Evolutionary conservation across 2,888 invertebrate genomes (phyloP), one percentile per base, ranked within the genome.

Genomic region (Pristionchus exspectatus): DNA sequence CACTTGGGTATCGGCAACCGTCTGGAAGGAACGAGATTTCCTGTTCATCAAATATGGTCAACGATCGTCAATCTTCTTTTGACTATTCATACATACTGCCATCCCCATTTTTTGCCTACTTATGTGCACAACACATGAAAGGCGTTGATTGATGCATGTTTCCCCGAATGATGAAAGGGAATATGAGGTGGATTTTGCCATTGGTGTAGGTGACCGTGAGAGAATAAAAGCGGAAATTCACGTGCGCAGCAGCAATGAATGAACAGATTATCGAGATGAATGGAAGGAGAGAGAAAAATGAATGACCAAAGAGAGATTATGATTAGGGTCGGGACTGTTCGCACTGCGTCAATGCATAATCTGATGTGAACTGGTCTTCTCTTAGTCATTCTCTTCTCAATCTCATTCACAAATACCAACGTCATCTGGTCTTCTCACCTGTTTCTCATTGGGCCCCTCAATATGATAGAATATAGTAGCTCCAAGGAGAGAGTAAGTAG

Each of bases 401-500:
- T 30, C 16, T 21, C 30, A 10, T 16, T 72, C 69, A 72, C 18
- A 27, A 72, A 30, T 18, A 72, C 27, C 69, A 72, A 72, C 69
- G 16, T 74, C 30, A 30, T 30, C 30, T 74, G 16, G 24, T 38
- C 14, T 44, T 59, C 77, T 86, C 63, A 92, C 92, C 87, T 92
- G 90, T 77, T 89, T 89, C 72, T 93, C 93, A 77, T 92, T 88
- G 54, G 85, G 87, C 66, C 91, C 90, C 90, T 93, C 93, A 54
- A 92, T 92, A 38, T 88, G 81, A 74, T 91, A 92, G 87, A 93
- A 93, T n/a, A 93, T 81, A 33, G 90, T 89, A n/a, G 92, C 93
- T 38, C 93, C 93, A 14, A 91, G 66, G 24, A 93, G 90, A 16
- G 93, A 90, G 87, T 92, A 92, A 27, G 89, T 88, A 3, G 92